Evolutionary conservation across 2,888 invertebrate species (phyloP), one percentile per base, ranked within the genome.

Genomic region (Callyntrura guangdongensis): DNA sequence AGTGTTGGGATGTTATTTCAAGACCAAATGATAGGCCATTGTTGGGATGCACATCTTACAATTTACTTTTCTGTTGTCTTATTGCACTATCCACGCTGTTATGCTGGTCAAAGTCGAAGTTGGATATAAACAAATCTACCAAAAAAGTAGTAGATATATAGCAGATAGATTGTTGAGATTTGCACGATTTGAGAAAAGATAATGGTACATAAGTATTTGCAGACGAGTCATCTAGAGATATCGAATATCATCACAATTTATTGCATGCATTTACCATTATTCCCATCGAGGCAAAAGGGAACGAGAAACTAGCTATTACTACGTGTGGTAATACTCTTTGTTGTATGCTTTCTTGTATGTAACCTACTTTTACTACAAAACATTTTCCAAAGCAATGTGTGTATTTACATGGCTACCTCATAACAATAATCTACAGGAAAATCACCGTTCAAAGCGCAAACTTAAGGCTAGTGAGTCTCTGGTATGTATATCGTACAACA

Each of bases 151-250:
- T 36, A 36, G 36, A 2, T 36, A 36, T 36, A 36, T 36, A 36
- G 36, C 36, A 83, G 82, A 89, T 83, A 56, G 82, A 72, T 86
- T 89, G 69, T 64, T 67, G 88, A 89, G 88, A 89, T 89, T 83
- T 89, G 36, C 61, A 61, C 53, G 59, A 89, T 72, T 72, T 88
- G 83, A 89, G 61, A 89, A 83, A 83, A 61, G 87, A 82, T 89
- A 89, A 81, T 67, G n/a, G 69, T 20, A 83, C 67, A 61, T 61
- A 67, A 67, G 83, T 49, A 67, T 83, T 83, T 47, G 83, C 67
- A 83, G 67, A 47, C 59, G 67, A 83, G 67, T 67, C 59, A 83
- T 67, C 83, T 22, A 67, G 81, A 61, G 79, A 61, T 81, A 81
- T 81, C 61, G 59, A 81, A 81, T 81, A 61, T 81, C 59, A 81